These are phyloP conservation scores for Drosophila rhopaloa DNA, from an alignment of 1,140 invertebrate species.

Conservation along the genomic window DNA sequence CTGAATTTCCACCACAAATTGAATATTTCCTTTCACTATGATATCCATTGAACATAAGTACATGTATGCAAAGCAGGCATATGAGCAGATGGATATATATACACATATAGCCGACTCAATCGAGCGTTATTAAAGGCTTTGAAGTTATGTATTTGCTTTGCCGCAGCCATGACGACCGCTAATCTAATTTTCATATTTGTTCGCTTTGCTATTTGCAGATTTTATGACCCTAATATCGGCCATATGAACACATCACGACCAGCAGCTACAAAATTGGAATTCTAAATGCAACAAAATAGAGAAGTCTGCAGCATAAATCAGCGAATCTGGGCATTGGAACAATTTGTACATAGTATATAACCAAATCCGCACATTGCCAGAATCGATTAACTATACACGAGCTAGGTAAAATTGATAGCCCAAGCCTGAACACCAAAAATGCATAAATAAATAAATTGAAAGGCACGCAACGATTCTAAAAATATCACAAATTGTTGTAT, in stretches of 20 bases:
- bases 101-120: slow-evolving; percentile 19
- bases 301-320: slow-evolving; percentile 58
- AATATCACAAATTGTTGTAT: slow-evolving; percentile 68
- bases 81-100: background rate
- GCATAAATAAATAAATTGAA: slow-evolving; percentile 66
- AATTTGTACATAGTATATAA: slow-evolving; percentile 65
- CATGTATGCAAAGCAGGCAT: background rate
- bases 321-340: slow-evolving; percentile 56
- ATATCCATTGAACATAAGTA: slow-evolving; percentile 27
- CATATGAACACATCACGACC: slow-evolving; percentile 41
- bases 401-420: slow-evolving; percentile 26
- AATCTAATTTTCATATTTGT: slow-evolving; percentile 74
- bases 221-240: slow-evolving; percentile 72
- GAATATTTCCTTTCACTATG: slow-evolving; percentile 22
- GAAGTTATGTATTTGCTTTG: slow-evolving; percentile 42
- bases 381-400: slow-evolving; percentile 33
- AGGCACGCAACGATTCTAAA: slow-evolving; percentile 58
- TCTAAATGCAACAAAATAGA: slow-evolving; percentile 22
- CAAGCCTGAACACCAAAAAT: slow-evolving; percentile 21
- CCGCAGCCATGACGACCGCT: slow-evolving; percentile 50
- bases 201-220: slow-evolving; percentile 65
- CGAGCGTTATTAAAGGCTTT: slow-evolving; percentile 20
- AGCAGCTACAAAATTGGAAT: slow-evolving; percentile 18
- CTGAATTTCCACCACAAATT: slow-evolving; percentile 24
- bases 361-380: slow-evolving; percentile 43